These are phyloP conservation scores for Drosophila suboccidentalis DNA, from an alignment of 2,888 invertebrate genomes.

Conservation along the genomic window DNA sequence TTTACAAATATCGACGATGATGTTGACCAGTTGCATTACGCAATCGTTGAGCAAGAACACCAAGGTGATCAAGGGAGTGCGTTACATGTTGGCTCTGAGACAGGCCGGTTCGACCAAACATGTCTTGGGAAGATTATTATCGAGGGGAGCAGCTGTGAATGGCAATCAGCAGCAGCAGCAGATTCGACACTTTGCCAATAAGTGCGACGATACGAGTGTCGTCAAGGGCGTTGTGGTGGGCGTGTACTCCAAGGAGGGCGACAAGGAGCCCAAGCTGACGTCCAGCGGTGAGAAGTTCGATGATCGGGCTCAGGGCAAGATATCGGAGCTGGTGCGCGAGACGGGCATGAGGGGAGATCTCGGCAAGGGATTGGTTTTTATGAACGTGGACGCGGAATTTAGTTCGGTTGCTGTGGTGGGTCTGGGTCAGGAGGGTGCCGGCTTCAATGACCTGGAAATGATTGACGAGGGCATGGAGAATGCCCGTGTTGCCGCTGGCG, in stretches of 20 bases:
- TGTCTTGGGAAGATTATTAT: background rate
- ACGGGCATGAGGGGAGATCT: conserved; percentile 78
- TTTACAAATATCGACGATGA: conserved; percentile 24
- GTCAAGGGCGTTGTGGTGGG: conserved; percentile 87
- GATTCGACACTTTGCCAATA: conserved; percentile 11
- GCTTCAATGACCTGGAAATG: conserved; percentile 89
- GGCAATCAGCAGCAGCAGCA: background rate
- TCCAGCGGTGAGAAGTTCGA: conserved; percentile 86
- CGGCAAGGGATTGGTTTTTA: conserved; percentile 86
- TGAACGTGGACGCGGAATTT: conserved; percentile 87
- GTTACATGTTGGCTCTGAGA: background rate
- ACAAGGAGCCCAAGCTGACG: conserved; percentile 86
- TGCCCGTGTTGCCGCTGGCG: conserved; percentile 89
- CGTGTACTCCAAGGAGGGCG: conserved; percentile 86
- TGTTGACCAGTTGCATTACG: conserved; percentile 43
- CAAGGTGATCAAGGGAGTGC: conserved; percentile 19
- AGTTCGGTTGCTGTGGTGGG: conserved; percentile 89
- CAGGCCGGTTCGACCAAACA: background rate
- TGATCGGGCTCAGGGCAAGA: conserved; percentile 86
- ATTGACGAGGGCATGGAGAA: conserved; percentile 90
- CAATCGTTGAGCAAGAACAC: conserved; percentile 19
- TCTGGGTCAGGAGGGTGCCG: conserved; percentile 88
- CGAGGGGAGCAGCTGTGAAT: background rate
- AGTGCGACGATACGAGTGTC: conserved; percentile 30
- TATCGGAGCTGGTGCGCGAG: conserved; percentile 86